Conservation (phyloP, 1,140 invertebrate genomes). For the Venturia canescens region DNA sequence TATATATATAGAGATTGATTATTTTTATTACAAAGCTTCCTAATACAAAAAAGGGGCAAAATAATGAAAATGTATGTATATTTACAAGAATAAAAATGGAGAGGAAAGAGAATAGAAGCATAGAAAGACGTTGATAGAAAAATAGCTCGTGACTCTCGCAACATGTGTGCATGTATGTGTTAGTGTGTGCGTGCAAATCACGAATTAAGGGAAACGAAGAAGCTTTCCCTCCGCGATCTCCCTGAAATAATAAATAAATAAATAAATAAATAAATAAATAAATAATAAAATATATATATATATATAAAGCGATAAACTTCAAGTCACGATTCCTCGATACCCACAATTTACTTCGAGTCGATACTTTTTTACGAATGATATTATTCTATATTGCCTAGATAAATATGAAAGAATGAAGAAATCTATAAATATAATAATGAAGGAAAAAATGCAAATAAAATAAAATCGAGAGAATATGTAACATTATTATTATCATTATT, state of each 20-base stretch:
- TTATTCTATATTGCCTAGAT: slow-evolving; percentile 66
- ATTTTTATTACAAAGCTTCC: slow-evolving; percentile 51
- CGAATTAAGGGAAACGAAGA: neutral
- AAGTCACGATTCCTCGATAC: slow-evolving; percentile 29
- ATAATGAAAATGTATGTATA: slow-evolving; percentile 8
- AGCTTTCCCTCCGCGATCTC: neutral
- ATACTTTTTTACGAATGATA: slow-evolving; percentile 73
- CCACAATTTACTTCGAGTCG: slow-evolving; percentile 55
- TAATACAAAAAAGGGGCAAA: slow-evolving; percentile 11
- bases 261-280: slow-evolving; percentile 12
- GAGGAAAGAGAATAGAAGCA: neutral
- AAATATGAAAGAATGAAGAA: slow-evolving; percentile 61
- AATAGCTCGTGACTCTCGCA: slow-evolving; percentile 34
- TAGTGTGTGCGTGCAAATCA: slow-evolving; percentile 32
- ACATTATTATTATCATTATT: slow-evolving; percentile 53
- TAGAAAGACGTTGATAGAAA: slow-evolving; percentile 36
- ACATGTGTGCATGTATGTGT: neutral
- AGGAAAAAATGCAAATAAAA: slow-evolving; percentile 59
- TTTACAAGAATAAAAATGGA: slow-evolving; percentile 15
- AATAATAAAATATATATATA: slow-evolving; percentile 2
- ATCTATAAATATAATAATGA: slow-evolving; percentile 55
- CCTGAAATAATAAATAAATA: slow-evolving; percentile 11
- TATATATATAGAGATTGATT: slow-evolving; percentile 53
- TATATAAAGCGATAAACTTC: neutral
- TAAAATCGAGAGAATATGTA: slow-evolving; percentile 50